Base-by-base conservation (phyloP, 1,140 invertebrate species). In the Solen grandis region DNA sequence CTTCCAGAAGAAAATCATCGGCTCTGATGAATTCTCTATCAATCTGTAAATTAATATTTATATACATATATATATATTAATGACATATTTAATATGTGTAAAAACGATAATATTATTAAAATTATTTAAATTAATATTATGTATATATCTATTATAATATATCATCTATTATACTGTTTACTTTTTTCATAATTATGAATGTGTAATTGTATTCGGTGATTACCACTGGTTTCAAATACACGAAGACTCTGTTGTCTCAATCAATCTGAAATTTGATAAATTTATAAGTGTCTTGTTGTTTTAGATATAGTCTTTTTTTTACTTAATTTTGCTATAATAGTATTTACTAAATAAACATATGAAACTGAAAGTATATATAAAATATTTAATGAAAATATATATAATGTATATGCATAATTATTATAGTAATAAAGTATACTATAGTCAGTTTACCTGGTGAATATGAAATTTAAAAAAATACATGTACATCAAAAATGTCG, bases 11-110 rank as follows among this genome's bases (percentile, higher is more conserved):
- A 33, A 63, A 63, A 5, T 63, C 60, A 33, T 63, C 60, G 19
- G 10, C 3, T 5, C 35, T 63, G 5, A 63, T 63, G 60, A 33
- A 63, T 33, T 63, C 60, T 16, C 19, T 63, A n/a, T 63, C 60
- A 63, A 63, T 63, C 60, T 63, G 60, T 27, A 63, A 29, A 22
- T 31, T n/a, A n/a, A 29, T 5, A 31, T 10, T 31, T 52, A n/a
- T 52, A 14, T 14, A 52, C n/a, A 14, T 14, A 52, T 14, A 52
- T 52, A 52, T n/a, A n/a, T n/a, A n/a, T n/a, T n/a, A n/a, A n/a
- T n/a, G n/a, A n/a, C n/a, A n/a, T n/a, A n/a, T n/a, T 52, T 52
- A 52, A 13, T 14, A n/a, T 52, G 13, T 52, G 13, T 52, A 52
- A 14, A 14, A 52, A 52, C n/a, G n/a, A 52, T 14, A 52, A 14